Conservation (phyloP, 2,888 invertebrate species). For the Noctua fimbriata region DNA sequence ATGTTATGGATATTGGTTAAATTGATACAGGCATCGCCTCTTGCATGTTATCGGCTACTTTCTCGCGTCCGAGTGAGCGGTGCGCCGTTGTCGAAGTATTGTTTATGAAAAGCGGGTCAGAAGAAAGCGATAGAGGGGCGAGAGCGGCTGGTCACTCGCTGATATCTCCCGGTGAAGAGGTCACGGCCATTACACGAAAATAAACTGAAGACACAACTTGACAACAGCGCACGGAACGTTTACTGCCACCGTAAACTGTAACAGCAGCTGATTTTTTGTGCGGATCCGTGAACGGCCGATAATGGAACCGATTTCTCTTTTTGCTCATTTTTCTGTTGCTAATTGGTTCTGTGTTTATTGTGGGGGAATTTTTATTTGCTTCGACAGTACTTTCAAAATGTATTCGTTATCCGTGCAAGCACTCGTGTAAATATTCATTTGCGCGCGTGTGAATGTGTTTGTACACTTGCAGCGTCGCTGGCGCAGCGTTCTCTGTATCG, state of each 20-base stretch:
- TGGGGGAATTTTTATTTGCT: slow-evolving; percentile 70
- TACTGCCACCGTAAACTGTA: slow-evolving; percentile 78
- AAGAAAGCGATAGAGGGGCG: slow-evolving; percentile 88
- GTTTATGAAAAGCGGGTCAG: slow-evolving; percentile 90
- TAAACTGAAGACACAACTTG: slow-evolving; percentile 74
- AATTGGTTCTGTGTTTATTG: slow-evolving; percentile 79
- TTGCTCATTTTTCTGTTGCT: slow-evolving; percentile 77
- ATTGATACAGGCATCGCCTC: slow-evolving; percentile 75
- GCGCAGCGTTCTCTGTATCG: slow-evolving; percentile 76
- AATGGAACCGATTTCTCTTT: slow-evolving; percentile 85
- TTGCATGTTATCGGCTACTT: slow-evolving; percentile 86
- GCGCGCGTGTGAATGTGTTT: slow-evolving; percentile 64
- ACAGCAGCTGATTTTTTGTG: slow-evolving; percentile 78
- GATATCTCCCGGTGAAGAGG: slow-evolving; percentile 87
- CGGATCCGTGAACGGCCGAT: slow-evolving; percentile 76
- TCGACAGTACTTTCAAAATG: slow-evolving; percentile 70
- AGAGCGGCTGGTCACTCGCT: slow-evolving; percentile 82
- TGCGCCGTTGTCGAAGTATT: slow-evolving; percentile 85
- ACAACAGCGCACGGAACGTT: slow-evolving; percentile 70
- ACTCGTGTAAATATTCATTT: slow-evolving; percentile 64
- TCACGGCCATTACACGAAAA: slow-evolving; percentile 86
- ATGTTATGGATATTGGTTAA: slow-evolving; percentile 72
- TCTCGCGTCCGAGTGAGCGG: slow-evolving; percentile 83
- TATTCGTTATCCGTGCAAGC: slow-evolving; percentile 55
- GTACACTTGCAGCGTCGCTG: slow-evolving; percentile 63